Evolutionary conservation across 1,140 invertebrate genomes (phyloP).

Genomic region (Pentalonia nigronervosa): DNA sequence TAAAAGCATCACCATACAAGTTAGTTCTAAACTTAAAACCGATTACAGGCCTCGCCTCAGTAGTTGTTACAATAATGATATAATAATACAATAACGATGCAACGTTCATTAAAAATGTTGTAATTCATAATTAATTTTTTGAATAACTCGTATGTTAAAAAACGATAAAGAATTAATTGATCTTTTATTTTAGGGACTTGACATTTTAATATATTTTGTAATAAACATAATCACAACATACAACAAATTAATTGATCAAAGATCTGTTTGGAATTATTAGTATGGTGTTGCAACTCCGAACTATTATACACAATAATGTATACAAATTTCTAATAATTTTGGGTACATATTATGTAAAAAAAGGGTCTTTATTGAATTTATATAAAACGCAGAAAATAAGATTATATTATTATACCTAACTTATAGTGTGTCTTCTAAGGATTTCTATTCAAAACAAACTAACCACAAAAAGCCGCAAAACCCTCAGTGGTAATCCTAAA

Average conservation of each 20-base stretch:
- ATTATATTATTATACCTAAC: no score
- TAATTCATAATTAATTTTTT: not conserved
- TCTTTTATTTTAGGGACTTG: not conserved
- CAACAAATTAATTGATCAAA: not conserved
- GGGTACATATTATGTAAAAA: not conserved
- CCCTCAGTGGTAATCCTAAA: no score
- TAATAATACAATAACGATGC: no score
- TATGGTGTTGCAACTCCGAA: not conserved
- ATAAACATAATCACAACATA: not conserved
- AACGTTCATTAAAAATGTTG: not conserved
- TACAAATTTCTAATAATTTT: not conserved
- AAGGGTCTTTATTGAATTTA: not conserved
- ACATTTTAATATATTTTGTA: not conserved
- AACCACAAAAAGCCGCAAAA: no score
- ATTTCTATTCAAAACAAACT: no score
- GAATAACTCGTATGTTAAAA: not conserved
- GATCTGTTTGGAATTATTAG: not conserved
- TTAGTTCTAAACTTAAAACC: no score
- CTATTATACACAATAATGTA: not conserved
- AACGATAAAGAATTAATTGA: not conserved
- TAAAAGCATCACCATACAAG: no score
- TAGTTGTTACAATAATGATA: no score
- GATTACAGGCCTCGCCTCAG: no score
- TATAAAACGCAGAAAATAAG: no score
- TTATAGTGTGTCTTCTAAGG: no score